Base-by-base conservation (phyloP, 2,113 vertebrate genomes). In the Mesoclemmys tuberculata region DNA sequence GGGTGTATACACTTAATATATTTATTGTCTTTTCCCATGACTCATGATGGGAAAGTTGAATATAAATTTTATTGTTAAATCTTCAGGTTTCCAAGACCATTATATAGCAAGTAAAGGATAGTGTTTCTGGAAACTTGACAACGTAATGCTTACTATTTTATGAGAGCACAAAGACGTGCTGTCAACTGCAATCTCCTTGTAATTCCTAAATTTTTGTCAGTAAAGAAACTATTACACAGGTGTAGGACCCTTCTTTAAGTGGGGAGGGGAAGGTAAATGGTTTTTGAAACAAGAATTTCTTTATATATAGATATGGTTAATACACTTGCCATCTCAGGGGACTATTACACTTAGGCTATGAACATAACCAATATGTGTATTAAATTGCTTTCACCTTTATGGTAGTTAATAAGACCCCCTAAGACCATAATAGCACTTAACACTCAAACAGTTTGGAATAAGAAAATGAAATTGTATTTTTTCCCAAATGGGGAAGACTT, bases 341-440 rank as follows among this genome's bases (percentile, higher is more conserved):
- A 6, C 12, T 90, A 44, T 90, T 96, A 93, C 54, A 87, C 92
- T 95, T 93, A 81, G 85, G 87, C 27, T 81, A 61, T 31, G 83
- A 61, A 92, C 81, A 83, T 91, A 92, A 89, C 1, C 95, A 96
- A 92, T 84, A 61, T 6, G 10, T 89, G 48, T 51, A 94, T 95
- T 90, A 95, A 93, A 94, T 93, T 94, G 29, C 10, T 96, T 96
- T 95, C 61, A 80, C 71, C 71, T 93, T 61, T 85, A 0, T 55
- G 24, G 61, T 82, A 93, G 12, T 71, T 96, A 90, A 89, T 89
- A 93, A 93, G n/a, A 29, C 38, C 83, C 55, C 77, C 89, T 90
- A 96, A 84, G 38, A 79, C 82, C 80, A 79, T 4, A 3, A 93
- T 48, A 90, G 38, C 86, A 85, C 46, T 90, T 93, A 95, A 94